Evolutionary conservation across 2,797 vertebrate species (phyloP), one percentile per base, ranked within the genome.

Genomic region (Lithobates pipiens): DNA sequence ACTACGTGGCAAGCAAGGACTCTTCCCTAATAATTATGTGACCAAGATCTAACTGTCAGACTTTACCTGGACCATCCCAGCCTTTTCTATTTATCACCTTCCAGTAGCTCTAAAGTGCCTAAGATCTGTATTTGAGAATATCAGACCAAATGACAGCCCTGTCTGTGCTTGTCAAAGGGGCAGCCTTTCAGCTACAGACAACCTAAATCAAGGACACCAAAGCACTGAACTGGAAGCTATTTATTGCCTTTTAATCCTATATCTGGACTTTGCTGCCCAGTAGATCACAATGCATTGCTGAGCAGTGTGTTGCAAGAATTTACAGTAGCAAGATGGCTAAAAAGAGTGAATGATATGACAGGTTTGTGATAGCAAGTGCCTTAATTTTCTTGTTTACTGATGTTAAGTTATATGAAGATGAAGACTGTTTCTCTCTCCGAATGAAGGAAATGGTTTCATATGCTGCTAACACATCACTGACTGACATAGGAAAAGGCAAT

Each of bases 1-100:
- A 90, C 95, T 99, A 76, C 95, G 98, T 87, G 97, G 97, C 78
- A 99, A 99, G 86, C 97, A 99, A 91, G 98, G 98, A 86, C 95
- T 99, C 68, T 99, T 99, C 91, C 98, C 98, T 86, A 99, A 99
- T 94, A 99, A 99, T 92, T 99, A 99, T 0, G 98, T 99, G 91
- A 95, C 94, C 88, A 99, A 99, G 92, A 95, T 99, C 91, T 99
- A 95, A 76, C 32, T 23, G 10, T 67, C n/a, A 25, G 57, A 69
- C 16, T 15, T 2, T 36, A 44, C 23, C 29, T 16, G 44, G 85
- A 78, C 6, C 3, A 18, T 82, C 76, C 34, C 27, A 42, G 84
- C 39, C 80, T 80, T 73, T 84, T 79, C 72, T 80, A 75, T 79
- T 50, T 70, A 57, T 10, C 29, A 44, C 11, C 3, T 88, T 84